Evolutionary conservation across 2,797 vertebrate species (phyloP).

Genomic region (Alosa sapidissima): DNA sequence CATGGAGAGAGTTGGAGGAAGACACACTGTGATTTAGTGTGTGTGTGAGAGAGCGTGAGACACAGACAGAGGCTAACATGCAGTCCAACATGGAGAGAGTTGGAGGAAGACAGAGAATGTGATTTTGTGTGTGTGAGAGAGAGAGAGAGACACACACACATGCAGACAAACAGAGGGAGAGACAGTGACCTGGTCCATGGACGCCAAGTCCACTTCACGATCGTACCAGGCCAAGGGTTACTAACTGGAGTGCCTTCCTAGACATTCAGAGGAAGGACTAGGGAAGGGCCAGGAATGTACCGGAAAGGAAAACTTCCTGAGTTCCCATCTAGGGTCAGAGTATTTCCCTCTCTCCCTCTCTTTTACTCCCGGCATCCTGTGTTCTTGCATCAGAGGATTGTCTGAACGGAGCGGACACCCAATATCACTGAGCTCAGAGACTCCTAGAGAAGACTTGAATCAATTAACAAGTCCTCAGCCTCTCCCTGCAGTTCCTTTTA

Average conservation of each 20-base stretch:
- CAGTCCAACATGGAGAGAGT: background rate
- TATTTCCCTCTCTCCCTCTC: slow-evolving; percentile 45
- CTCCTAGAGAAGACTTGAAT: background rate
- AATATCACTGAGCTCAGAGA: background rate
- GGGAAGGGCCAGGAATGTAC: slow-evolving; percentile 69
- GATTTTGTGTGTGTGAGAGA: no score
- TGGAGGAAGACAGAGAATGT: no score
- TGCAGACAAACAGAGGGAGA: background rate
- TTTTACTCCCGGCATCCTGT: slow-evolving; percentile 21
- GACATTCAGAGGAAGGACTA: slow-evolving; percentile 63
- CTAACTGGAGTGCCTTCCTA: slow-evolving; percentile 41
- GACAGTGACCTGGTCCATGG: background rate
- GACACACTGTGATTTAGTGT: background rate
- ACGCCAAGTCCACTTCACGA: background rate
- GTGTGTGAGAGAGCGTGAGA: background rate
- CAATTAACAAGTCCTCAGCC: background rate
- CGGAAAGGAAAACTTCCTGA: slow-evolving; percentile 62
- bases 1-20: background rate
- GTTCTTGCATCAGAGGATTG: background rate
- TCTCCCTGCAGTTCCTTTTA: background rate
- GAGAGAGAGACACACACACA: background rate
- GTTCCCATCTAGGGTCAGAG: slow-evolving; percentile 55
- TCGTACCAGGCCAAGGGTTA: slow-evolving; percentile 41
- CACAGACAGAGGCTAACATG: background rate
- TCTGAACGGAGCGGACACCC: background rate